Conservation (phyloP, 2,888 invertebrate species). For the Torymus auratus region DNA sequence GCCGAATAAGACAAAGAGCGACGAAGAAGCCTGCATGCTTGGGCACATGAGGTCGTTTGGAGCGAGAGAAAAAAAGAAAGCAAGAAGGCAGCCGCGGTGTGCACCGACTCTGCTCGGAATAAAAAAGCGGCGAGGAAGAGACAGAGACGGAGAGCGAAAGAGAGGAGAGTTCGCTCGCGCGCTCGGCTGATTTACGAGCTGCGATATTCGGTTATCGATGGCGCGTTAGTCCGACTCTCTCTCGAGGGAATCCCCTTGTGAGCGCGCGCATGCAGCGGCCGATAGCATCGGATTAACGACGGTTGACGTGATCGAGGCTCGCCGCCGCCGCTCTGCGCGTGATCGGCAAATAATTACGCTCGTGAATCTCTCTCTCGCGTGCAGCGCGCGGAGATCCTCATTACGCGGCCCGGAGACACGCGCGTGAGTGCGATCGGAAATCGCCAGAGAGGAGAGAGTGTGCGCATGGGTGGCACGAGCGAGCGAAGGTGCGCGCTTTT, state of each 20-base stretch:
- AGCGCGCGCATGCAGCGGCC: not conserved
- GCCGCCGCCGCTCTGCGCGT: not conserved
- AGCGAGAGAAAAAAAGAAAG: not conserved
- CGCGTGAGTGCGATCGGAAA: slow-evolving; percentile 11
- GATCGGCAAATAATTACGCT: slow-evolving; percentile 54
- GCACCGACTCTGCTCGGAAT: not conserved
- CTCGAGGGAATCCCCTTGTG: not conserved
- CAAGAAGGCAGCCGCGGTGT: not conserved
- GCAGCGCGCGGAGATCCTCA: slow-evolving; percentile 25
- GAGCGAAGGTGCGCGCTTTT: not conserved
- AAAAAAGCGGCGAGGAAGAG: slow-evolving; percentile 27
- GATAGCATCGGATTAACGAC: slow-evolving; percentile 64
- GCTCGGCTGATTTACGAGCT: slow-evolving; percentile 61
- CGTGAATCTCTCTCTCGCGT: slow-evolving; percentile 36
- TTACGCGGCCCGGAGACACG: slow-evolving; percentile 10
- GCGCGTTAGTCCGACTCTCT: slow-evolving; percentile 51
- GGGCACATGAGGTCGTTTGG: too few relatives aligned
- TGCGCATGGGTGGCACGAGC: not conserved
- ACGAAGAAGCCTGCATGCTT: too few relatives aligned
- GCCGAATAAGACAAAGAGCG: too few relatives aligned
- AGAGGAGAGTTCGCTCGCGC: not conserved
- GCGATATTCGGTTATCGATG: slow-evolving; percentile 65
- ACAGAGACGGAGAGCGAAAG: slow-evolving; percentile 14
- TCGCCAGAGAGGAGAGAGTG: not conserved
- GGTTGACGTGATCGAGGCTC: slow-evolving; percentile 33